Evolutionary conservation across 2,113 vertebrate genomes (phyloP), one percentile per base, ranked within the genome.

Genomic region (Mastomys coucha): DNA sequence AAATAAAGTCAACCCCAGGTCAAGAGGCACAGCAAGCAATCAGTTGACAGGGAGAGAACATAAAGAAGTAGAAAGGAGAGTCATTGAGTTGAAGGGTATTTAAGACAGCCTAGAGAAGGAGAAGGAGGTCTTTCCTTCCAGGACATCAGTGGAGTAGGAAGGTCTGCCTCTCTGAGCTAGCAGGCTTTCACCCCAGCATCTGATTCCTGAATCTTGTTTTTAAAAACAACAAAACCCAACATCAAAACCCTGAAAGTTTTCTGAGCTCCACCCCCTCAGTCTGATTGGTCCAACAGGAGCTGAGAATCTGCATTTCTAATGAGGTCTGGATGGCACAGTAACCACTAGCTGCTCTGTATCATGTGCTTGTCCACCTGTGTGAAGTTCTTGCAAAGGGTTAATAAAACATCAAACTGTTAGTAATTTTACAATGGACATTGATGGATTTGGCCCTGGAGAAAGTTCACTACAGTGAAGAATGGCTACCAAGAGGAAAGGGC

Each of bases 361-460:
- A 3, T 2, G 4, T 20, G 67, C 4, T 36, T 31, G 31, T 75
- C 96, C 39, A 80, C 24, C 33, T 51, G 65, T 31, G 45, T 39
- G 88, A 91, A 36, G 33, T 67, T 10, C 36, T 90, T 12, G 0
- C 16, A 90, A 84, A 98, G 72, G 45, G 69, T 94, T 96, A 97
- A 96, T 56, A 91, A 92, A 95, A 87, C 49, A 93, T 51, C 70
- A 90, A 89, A 92, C 0, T 65, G 49, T 17, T 92, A 73, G 53
- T 94, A 58, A 96, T 86, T 98, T 97, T 94, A 78, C 56, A 88
- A 36, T 31, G 65, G 86, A 90, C 56, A 26, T 36, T 93, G 89
- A 93, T 94, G 65, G 91, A 95, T 84, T 51, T 58, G 91, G 88
- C 28, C 45, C 91, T 95, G 22, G 77, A 88, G 77, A 69, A 53